Conservation (phyloP, 2,888 invertebrate genomes). For the Smittia aterrima region DNA sequence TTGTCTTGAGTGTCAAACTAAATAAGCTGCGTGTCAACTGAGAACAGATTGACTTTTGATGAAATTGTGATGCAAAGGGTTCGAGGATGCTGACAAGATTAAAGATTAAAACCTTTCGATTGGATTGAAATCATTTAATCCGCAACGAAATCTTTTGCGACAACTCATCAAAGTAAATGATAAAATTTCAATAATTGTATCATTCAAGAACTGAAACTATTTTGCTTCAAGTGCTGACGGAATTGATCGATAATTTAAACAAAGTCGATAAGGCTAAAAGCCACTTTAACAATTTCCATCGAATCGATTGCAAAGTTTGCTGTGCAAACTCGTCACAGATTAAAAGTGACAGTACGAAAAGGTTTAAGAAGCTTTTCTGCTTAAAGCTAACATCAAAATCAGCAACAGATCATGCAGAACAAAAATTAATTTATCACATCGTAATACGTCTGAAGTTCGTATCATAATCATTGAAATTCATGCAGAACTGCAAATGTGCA, state of each 20-base stretch:
- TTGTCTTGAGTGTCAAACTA: neutral
- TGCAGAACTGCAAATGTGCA: conserved; percentile 16
- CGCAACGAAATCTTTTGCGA: too few relatives aligned
- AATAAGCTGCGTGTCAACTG: too few relatives aligned
- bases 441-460: too few relatives aligned
- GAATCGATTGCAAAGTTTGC: neutral
- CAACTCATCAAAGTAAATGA: too few relatives aligned
- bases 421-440: neutral
- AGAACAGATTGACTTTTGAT: too few relatives aligned
- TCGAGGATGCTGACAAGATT: neutral
- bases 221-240: too few relatives aligned
- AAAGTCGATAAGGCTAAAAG: conserved; percentile 2
- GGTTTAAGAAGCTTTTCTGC: neutral
- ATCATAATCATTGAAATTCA: neutral
- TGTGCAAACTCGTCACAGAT: neutral
- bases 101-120: too few relatives aligned
- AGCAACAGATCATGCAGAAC: neutral
- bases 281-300: conserved; percentile 21
- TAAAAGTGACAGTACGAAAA: neutral
- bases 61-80: too few relatives aligned
- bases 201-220: too few relatives aligned
- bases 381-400: neutral
- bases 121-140: too few relatives aligned
- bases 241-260: too few relatives aligned
- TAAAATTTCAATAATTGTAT: too few relatives aligned